Evolutionary conservation across 2,113 vertebrate genomes (phyloP).

Genomic region (Atlantisia rogersi): DNA sequence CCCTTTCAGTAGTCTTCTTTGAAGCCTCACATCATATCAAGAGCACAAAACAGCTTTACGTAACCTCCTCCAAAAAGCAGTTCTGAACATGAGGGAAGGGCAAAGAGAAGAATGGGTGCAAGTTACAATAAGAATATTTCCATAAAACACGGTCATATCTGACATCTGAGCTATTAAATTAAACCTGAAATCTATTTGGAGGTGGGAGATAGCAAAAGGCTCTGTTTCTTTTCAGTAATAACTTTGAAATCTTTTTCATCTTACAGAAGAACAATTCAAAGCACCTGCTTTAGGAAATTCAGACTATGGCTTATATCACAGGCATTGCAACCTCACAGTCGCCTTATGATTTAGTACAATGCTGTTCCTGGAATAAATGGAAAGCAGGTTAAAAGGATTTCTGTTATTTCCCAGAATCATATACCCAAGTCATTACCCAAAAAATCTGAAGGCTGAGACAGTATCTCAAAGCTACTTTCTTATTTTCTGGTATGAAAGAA

Average conservation of each 20-base stretch:
- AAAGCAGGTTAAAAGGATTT: not conserved
- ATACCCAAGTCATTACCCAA: not conserved
- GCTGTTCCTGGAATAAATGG: not conserved
- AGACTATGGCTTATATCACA: not conserved
- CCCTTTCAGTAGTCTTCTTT: conserved; percentile 52
- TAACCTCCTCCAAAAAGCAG: conserved; percentile 58
- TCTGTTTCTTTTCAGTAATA: conserved; percentile 48
- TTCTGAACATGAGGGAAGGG: conserved; percentile 16
- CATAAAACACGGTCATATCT: conserved; percentile 40
- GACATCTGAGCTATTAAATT: conserved; percentile 62
- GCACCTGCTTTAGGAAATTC: conserved; percentile 17
- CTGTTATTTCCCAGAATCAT: conserved; percentile 14
- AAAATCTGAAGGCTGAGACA: not conserved
- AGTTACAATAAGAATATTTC: conserved; percentile 36
- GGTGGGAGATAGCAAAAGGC: conserved; percentile 44
- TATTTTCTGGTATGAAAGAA: not conserved
- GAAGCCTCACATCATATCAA: conserved; percentile 43
- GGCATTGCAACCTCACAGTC: not conserved
- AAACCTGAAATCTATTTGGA: conserved; percentile 62
- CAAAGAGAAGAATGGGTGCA: conserved; percentile 4
- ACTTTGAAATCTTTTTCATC: conserved; percentile 43
- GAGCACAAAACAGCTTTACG: conserved; percentile 62
- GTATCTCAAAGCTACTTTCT: not conserved
- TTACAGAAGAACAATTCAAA: conserved; percentile 47
- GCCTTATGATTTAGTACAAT: not conserved